Conservation (phyloP, 2,888 invertebrate genomes). For the Chirona hameri region DNA sequence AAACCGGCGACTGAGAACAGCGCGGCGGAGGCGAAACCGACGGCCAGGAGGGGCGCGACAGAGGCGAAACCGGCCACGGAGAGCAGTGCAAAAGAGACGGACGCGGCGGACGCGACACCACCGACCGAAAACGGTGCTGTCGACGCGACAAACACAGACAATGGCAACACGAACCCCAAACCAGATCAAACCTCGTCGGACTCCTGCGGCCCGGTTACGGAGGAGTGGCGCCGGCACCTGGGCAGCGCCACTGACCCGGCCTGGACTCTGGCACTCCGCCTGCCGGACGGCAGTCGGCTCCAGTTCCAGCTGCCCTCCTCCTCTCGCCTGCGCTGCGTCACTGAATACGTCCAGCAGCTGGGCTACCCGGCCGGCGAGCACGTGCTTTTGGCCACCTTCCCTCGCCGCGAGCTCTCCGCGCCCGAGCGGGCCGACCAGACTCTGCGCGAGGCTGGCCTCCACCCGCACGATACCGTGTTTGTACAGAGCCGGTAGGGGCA, state of each 20-base stretch:
- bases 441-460: conserved; percentile 47
- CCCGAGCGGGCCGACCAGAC: conserved; percentile 44
- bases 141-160: not conserved
- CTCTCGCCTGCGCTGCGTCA: conserved; percentile 44
- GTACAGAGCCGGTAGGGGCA: conserved; percentile 43
- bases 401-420: conserved; percentile 47
- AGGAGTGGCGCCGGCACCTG: conserved; percentile 42
- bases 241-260: conserved; percentile 44
- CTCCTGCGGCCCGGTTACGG: conserved; percentile 2
- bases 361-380: conserved; percentile 47
- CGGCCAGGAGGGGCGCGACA: not conserved
- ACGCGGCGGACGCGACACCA: not conserved
- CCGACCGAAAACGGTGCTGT: not conserved
- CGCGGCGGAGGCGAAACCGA: not conserved
- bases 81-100: not conserved
- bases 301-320: conserved; percentile 48
- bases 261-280: conserved; percentile 47
- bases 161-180: too few relatives aligned
- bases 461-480: conserved; percentile 50
- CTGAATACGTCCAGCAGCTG: conserved; percentile 44
- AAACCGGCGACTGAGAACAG: not conserved
- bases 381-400: conserved; percentile 50
- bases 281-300: conserved; percentile 49
- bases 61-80: not conserved
- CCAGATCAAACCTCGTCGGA: not conserved